Evolutionary conservation across 1,140 invertebrate species (phyloP).

Genomic region (Hyles euphorbiae): DNA sequence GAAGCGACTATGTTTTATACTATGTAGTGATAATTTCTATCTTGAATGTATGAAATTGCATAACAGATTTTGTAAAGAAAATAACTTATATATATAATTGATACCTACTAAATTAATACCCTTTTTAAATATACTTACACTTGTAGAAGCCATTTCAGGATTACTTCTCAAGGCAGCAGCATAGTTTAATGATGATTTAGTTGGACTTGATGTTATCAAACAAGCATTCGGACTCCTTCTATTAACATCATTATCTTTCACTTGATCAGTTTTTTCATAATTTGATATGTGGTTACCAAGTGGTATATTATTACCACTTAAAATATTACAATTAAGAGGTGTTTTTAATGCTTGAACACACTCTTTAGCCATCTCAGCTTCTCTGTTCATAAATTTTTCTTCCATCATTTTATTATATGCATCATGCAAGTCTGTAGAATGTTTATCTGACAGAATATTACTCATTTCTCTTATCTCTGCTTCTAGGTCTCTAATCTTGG

Average conservation of each 20-base stretch:
- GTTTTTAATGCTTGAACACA: conserved; percentile 57
- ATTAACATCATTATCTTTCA: conserved; percentile 33
- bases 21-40: no score
- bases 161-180: conserved; percentile 48
- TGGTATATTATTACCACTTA: conserved; percentile 45
- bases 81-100: no score
- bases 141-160: conserved; percentile 39
- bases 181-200: conserved; percentile 48
- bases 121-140: conserved; percentile 41
- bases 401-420: conserved; percentile 48
- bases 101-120: no score
- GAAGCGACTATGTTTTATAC: no score
- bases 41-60: no score
- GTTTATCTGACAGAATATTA: conserved; percentile 57
- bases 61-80: no score
- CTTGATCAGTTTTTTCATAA: conserved; percentile 30
- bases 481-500: conserved; percentile 56
- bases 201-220: conserved; percentile 34
- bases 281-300: conserved; percentile 33
- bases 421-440: conserved; percentile 43
- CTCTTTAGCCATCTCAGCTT: conserved; percentile 58
- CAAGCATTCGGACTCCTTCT: conserved; percentile 41
- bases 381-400: conserved; percentile 43
- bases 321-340: conserved; percentile 42
- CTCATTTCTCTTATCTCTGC: conserved; percentile 68